These are phyloP conservation scores for Hemicrepidius hirtus DNA, from an alignment of 2,888 invertebrate genomes.

Conservation along the genomic window DNA sequence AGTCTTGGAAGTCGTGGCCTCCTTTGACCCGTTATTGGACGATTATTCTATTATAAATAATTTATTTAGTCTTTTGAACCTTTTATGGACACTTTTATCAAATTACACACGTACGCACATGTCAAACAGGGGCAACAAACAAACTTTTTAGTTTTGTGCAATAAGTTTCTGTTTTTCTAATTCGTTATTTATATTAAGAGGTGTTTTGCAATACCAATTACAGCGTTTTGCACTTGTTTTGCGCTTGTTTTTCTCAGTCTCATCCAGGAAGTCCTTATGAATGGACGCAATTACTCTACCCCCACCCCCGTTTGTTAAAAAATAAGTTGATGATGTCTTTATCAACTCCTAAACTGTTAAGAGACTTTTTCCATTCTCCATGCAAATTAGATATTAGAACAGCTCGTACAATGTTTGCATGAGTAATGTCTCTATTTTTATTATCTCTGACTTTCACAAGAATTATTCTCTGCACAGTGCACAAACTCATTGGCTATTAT, in stretches of 20 bases:
- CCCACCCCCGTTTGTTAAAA: neutral
- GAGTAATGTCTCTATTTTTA: neutral
- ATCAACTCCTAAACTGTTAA: neutral
- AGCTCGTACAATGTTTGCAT: neutral
- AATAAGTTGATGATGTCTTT: neutral
- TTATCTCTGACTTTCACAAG: neutral
- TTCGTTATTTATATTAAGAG: too few relatives aligned
- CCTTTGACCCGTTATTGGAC: constrained; percentile 14
- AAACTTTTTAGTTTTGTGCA: neutral
- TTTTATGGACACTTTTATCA: neutral
- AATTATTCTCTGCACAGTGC: too few relatives aligned
- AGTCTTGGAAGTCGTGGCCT: constrained; percentile 18
- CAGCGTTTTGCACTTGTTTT: neutral
- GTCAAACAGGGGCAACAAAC: neutral
- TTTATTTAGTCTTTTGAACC: constrained; percentile 16
- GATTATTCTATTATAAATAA: constrained; percentile 16
- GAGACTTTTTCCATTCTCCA: neutral
- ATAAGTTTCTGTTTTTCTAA: too few relatives aligned
- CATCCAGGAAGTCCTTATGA: constrained; percentile 4
- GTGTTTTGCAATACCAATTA: too few relatives aligned
- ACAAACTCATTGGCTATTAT: too few relatives aligned
- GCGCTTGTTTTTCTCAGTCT: neutral
- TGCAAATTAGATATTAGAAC: neutral
- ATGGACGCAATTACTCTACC: neutral
- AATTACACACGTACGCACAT: neutral